Evolutionary conservation across 1,140 invertebrate species (phyloP), one percentile per base, ranked within the genome.

Genomic region (Periplaneta americana): DNA sequence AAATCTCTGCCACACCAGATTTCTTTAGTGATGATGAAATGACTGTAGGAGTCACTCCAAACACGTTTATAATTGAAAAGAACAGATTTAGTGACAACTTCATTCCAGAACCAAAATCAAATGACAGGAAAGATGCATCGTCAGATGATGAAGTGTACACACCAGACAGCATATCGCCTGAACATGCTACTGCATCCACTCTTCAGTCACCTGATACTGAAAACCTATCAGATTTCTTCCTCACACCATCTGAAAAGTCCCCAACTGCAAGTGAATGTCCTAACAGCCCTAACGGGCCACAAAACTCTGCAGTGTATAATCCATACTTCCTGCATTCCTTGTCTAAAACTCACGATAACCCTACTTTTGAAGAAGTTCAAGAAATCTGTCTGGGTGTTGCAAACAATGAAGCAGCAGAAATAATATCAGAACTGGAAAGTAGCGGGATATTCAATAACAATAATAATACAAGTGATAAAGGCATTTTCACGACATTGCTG

Each of bases 211-310:
- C 85, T 75, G 83, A 84, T 85, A 80, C 86, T 84, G 83, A 83
- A 77, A 82, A 86, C 85, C 82, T 87, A 84, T 85, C 87, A 84
- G 81, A 86, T 84, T 85, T 88, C 86, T 84, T 83, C 86, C 79
- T 86, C 39, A 84, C 85, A 79, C 85, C 85, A 28, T 74, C 84
- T 34, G 80, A 80, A 31, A 80, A 74, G 36, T 80, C 80, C 28
- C n/a, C 34, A 36, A 17, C 34, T 9, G 28, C 11, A 31, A 80
- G 36, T 57, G 78, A 80, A 28, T 36, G 74, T 37, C 76, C 34
- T 18, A 11, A 77, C n/a, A 35, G 13, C 28, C 76, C 13, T 17
- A 18, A n/a, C 34, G 75, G 75, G 2, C 35, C 76, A 22, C 34
- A n/a, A n/a, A 28, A 66, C 6, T 57, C 48, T n/a, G 10, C 6